Base-by-base conservation (phyloP, 2,113 vertebrate genomes). In the Dipodomys merriami region DNA sequence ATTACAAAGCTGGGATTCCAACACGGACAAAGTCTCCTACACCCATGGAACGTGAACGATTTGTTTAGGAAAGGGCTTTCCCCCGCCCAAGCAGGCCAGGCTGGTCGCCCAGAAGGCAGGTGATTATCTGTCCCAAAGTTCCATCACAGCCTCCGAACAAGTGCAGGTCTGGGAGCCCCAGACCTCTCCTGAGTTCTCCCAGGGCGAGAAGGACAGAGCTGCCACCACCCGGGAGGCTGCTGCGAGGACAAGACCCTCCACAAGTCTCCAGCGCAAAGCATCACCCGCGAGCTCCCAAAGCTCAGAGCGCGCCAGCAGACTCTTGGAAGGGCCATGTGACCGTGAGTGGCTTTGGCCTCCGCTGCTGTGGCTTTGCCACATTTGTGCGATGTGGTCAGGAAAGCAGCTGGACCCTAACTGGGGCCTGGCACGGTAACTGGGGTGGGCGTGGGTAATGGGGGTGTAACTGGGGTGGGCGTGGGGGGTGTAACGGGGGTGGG, bases 371-470 rank as follows among this genome's bases (percentile, higher is more conserved):
- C 76, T 76, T 27, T 19, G 65, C 20, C 73, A 19, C 67, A 13
- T 35, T 1, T 27, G 15, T 0, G 4, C n/a, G 3, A n/a, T 6
- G 1, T 0, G 8, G 67, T 33, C 39, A 35, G 1, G 18, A 0
- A 64, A 29, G 27, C 0, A 3, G 35, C 82, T 18, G 30, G 88
- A n/a, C 49, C 6, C 44, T 80, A 30, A 49, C 49, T 49, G 49
- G 49, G 49, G 49, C 9, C 12, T 9, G 49, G 49, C 2, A 12
- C 49, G 49, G 49, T 12, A 12, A 49, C 49, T 12, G 49, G 49
- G 49, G 49, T 49, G 49, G 49, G 49, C 9, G 10, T 49, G 49
- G 49, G 8, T 49, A 49, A 49, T 7, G 35, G 35, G 35, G 35
- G 35, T 39, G 35, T 39, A 39, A 39, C n/a, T 4, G 35, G 35